Base-by-base conservation (phyloP, 2,113 vertebrate genomes). In the Pachyramphus minor region DNA sequence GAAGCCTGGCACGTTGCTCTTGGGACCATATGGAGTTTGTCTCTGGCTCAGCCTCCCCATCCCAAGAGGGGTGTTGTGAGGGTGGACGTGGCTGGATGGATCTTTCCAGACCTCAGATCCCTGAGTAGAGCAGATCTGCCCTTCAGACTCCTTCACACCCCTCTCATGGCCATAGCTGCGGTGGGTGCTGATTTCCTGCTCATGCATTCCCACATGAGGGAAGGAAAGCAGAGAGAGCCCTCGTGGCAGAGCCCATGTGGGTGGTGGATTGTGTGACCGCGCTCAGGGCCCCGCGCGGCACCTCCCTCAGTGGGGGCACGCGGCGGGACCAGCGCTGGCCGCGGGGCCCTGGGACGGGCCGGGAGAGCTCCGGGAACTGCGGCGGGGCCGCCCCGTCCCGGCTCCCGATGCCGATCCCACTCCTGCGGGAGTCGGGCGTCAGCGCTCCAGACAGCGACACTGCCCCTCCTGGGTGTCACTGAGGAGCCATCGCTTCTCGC, bases 131-230 rank as follows among this genome's bases (percentile, higher is more conserved):
- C 7, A 15, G 11, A 44, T 56, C 33, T 44, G 2, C n/a, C 31
- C 27, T 19, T 1, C 4, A 49, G 49, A 12, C 31, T 42, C 58
- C 53, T 56, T 24, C 50, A 15, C 33, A 31, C 47, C 35, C 6
- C 55, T 55, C 53, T 13, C 33, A 10, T 13, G 45, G 45, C 24
- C n/a, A 3, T 1, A 18, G n/a, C 84, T 15, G 9, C 6, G 16
- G 9, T 5, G 19, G 2, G 25, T 14, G n/a, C 44, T 5, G 16
- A 9, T 42, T 59, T 47, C 63, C 80, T 27, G 2, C 9, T 19
- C 20, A 1, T 15, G 3, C 4, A 12, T 35, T 74, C 35, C 33
- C 11, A 6, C 8, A 1, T 22, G 9, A 25, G 8, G 1, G 1
- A 9, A 28, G 45, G 8, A 12, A 24, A n/a, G 27, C 14, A 47